A percentile compares a stretch with the other conserved stretches of the same genome.
phyloP scores from a whole-genome alignment of 2,797 vertebrate genomes.

The Falco columbarius region DNA sequence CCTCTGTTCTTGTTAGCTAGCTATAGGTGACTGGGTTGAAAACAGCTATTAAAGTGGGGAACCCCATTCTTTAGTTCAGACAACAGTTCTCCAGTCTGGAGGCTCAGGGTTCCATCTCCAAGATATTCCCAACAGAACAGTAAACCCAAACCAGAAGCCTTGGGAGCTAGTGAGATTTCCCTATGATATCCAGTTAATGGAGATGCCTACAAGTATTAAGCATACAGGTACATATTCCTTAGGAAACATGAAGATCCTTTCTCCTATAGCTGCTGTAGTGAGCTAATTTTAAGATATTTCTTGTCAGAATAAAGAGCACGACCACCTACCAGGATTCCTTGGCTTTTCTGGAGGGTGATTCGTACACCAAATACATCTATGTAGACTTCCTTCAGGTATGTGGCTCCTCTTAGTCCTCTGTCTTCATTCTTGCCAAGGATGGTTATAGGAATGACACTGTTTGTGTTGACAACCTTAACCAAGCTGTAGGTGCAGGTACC shows the following conservation, averaged over 20 bases:
- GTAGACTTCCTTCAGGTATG: conserved; percentile 75
- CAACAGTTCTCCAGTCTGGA: not conserved
- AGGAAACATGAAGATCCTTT: not conserved
- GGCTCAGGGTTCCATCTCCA: not conserved
- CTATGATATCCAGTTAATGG: not conserved
- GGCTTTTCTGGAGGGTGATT: conserved; percentile 70
- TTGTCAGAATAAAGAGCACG: not conserved
- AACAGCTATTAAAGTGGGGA: not conserved
- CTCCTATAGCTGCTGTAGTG: not conserved
- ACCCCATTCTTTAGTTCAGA: not conserved
- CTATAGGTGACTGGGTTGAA: not conserved
- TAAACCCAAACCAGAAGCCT: not conserved
- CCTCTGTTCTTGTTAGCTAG: not conserved
- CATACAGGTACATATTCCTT: not conserved
- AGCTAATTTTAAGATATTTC: not conserved
- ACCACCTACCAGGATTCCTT: conserved; percentile 81
- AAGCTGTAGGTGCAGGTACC: conserved; percentile 76
- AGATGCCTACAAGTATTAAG: not conserved
- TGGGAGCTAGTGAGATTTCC: not conserved
- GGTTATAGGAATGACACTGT: conserved; percentile 58
- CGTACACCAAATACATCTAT: conserved; percentile 60
- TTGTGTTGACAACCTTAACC: conserved; percentile 45
- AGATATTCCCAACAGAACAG: not conserved
- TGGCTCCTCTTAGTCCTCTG: conserved; percentile 63
- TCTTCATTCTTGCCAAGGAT: conserved; percentile 74